Base-by-base conservation (phyloP, 2,888 invertebrate genomes). In the Melieria omissa region DNA sequence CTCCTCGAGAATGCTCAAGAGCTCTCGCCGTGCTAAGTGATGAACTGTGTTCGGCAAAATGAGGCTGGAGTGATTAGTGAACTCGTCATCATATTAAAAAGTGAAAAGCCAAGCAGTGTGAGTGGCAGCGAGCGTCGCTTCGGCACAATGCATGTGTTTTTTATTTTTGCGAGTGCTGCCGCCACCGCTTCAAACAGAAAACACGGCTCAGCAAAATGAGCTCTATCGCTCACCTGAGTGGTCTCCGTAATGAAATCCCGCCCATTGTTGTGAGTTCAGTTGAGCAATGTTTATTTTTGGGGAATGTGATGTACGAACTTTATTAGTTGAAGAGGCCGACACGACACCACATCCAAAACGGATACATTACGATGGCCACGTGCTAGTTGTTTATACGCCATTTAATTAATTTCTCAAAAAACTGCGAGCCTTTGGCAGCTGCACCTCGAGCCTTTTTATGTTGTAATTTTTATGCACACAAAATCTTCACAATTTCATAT, bases 291-390 rank as follows among this genome's bases (percentile, higher is more conserved):
- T 71, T 71, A 54, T 61, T 71, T 71, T 68, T 58, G 73, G 73
- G 71, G 71, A 65, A 70, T 73, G 71, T n/a, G 45, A 44, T 57
- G 67, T 63, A 71, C 14, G 16, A 45, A 63, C 55, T 57, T 46
- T 69, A 69, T 57, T 55, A 62, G 29, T 62, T n/a, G 54, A 62
- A 42, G 42, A 54, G 60, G 57, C 14, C 8, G 52, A 70, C 41
- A 71, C 9, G 44, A 45, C n/a, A 12, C 46, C 67, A 60, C 71
- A 72, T 47, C 52, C 63, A 70, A 82, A 85, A 81, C 81, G 86
- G 86, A 86, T 86, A 86, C 86, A 86, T 86, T 86, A 85, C 86
- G 80, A 76, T 77, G 77, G 81, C 78, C 86, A 86, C 86, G 86
- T 86, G 86, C 78, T 74, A 75, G 76, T 80, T 83, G 79, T 81